Percentiles rank a stretch among this genome's conserved stretches.
Evolutionary conservation across 2,113 vertebrate genomes (phyloP).

Genomic region (Procavia capensis): DNA sequence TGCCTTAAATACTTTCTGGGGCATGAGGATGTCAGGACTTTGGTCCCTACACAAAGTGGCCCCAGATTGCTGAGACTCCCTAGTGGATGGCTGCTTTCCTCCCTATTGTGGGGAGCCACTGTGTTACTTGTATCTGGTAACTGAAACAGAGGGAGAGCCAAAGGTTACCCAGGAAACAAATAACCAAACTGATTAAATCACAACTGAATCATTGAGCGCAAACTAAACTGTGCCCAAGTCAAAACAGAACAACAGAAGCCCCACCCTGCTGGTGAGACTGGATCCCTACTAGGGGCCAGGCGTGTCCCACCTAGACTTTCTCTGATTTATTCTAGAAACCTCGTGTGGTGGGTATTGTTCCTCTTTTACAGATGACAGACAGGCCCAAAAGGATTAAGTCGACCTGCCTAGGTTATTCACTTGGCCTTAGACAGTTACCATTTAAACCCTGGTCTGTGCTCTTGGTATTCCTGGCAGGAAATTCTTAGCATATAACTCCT

Average conservation of each 20-base stretch:
- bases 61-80: not conserved
- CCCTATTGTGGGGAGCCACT: too few species aligned
- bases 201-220: slow-evolving; percentile 42
- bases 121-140: not conserved
- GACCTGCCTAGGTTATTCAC: not conserved
- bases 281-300: not conserved
- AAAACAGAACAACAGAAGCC: slow-evolving; percentile 28
- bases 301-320: accelerated
- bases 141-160: slow-evolving; percentile 9
- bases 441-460: not conserved
- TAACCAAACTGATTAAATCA: slow-evolving; percentile 56
- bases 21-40: not conserved
- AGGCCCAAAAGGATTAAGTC: not conserved
- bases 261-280: not conserved
- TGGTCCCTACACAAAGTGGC: not conserved
- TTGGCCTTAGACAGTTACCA: not conserved
- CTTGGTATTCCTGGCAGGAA: not conserved
- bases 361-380: not conserved
- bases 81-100: not conserved
- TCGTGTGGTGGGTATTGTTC: too few species aligned
- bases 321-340: not conserved
- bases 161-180: slow-evolving; percentile 66
- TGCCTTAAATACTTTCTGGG: not conserved
- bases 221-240: not conserved
- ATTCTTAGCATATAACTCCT: not conserved